Base-by-base conservation (phyloP, 2,888 invertebrate genomes). In the Aphidius colemani region DNA sequence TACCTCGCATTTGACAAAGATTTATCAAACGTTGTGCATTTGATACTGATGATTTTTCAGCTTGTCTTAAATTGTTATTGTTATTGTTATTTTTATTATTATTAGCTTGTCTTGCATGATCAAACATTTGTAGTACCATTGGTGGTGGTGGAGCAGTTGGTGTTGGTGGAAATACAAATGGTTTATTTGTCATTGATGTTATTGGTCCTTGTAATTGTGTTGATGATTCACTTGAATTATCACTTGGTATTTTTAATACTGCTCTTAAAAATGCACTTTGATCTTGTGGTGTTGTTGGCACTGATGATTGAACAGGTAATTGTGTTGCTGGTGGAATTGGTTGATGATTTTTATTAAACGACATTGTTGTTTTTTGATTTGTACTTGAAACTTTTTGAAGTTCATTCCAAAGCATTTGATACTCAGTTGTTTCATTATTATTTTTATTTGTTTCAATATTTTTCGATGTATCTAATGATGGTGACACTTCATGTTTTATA, bases 1-100 rank as follows among this genome's bases (percentile, higher is more conserved):
- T 70, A 18, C 81, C 78, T 41, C 81, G 79, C 1, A 80, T 68
- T 69, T 85, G 85, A 65, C 79, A 85, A 68, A 83, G 80, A 39
- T 79, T 81, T 45, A 85, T 70, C 49, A 86, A 71, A 67, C 81
- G 80, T 1, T 83, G 75, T 49, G 76, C 76, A 48, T 80, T 76
- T 60, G 75, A 77, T 30, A 30, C 5, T 30, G 30, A 30, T 30
- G 30, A 5, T 30, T 30, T 3, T 30, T 30, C 30, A 30, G 0
- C 5, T 30, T 30, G 3, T 30, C 30, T 30, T 30, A 5, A 5
- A 39, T 71, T 68, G 9, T 30, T 30, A 30, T 61, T 74, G 69
- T 53, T 75, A 39, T 71, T 68, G 9, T 30, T 30, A 30, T 61
- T 74, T 69, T 53, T 75, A 44, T 30, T 30, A 30, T 61, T 74